Evolutionary conservation across 53 echinoderm and acorn worm genomes (phyloP).

Genomic region (Stichopus horrens): DNA sequence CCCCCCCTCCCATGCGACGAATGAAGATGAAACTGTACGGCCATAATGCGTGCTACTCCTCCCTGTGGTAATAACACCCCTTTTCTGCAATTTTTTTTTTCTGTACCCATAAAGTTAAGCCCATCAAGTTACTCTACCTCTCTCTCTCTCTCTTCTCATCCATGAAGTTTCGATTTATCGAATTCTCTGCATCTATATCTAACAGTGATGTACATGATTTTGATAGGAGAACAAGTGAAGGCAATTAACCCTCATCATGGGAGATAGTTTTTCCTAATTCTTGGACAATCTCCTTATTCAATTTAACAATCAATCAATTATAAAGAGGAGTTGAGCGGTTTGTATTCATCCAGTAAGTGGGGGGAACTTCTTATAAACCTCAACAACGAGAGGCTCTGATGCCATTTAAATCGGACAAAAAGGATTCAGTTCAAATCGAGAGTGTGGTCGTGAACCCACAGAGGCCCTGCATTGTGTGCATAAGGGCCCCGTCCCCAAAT

Average conservation of each 20-base stretch:
- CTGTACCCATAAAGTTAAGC: no score
- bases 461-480: neutral
- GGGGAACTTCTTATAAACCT: neutral
- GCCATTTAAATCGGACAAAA: neutral
- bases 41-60: no score
- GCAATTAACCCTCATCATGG: neutral
- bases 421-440: neutral
- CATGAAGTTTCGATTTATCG: neutral
- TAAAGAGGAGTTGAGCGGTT: neutral
- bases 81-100: no score
- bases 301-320: constrained; percentile 16
- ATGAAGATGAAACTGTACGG: no score
- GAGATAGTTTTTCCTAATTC: neutral
- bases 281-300: constrained; percentile 18
- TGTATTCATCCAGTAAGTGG: constrained; percentile 13
- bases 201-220: neutral
- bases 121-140: neutral
- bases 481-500: neutral
- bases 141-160: neutral
- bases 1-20: no score
- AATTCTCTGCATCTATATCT: neutral
- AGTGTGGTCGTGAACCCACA: constrained; percentile 30
- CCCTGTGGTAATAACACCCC: no score
- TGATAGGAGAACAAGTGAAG: neutral
- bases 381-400: neutral